A percentile compares a stretch with the other conserved stretches of the same genome.
These are phyloP conservation scores for Nycteola revayana DNA, from an alignment of 2,888 invertebrate genomes.

Conservation along the genomic window DNA sequence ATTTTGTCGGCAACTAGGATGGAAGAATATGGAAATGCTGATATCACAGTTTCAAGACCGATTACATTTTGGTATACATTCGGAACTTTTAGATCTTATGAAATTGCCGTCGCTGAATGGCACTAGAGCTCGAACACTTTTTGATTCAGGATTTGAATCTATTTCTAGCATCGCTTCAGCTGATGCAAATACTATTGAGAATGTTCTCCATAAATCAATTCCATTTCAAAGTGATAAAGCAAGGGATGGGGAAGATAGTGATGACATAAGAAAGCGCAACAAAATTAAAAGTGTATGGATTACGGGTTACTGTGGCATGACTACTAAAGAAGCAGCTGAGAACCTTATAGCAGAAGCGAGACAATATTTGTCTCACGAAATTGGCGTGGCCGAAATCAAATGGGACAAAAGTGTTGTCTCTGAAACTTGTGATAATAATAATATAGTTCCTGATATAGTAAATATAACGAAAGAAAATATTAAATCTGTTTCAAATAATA, in stretches of 20 bases:
- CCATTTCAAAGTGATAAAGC: constrained; percentile 94
- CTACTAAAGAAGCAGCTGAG: constrained; percentile 90
- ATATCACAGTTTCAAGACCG: constrained; percentile 96
- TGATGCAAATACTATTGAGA: constrained; percentile 86
- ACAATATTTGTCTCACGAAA: constrained; percentile 85
- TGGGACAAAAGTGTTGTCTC: constrained; percentile 75
- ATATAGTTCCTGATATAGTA: not conserved
- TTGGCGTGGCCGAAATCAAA: constrained; percentile 86
- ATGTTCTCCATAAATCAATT: constrained; percentile 87
- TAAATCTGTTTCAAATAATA: not conserved
- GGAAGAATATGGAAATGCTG: constrained; percentile 94
- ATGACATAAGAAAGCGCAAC: constrained; percentile 85
- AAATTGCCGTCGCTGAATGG: constrained; percentile 92
- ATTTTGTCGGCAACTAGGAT: constrained; percentile 96
- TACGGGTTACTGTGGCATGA: constrained; percentile 90
- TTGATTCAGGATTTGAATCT: constrained; percentile 89
- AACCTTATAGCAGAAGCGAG: constrained; percentile 91
- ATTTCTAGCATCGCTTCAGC: constrained; percentile 90
- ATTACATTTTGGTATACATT: constrained; percentile 95
- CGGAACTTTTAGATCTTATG: constrained; percentile 95
- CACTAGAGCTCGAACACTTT: constrained; percentile 91
- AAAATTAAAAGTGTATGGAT: constrained; percentile 88
- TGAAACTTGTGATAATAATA: constrained; percentile 5
- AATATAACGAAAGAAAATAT: not conserved
- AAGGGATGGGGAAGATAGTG: constrained; percentile 85